phyloP scores from a whole-genome alignment of 2,113 vertebrate genomes.

The Recurvirostra avosetta region DNA sequence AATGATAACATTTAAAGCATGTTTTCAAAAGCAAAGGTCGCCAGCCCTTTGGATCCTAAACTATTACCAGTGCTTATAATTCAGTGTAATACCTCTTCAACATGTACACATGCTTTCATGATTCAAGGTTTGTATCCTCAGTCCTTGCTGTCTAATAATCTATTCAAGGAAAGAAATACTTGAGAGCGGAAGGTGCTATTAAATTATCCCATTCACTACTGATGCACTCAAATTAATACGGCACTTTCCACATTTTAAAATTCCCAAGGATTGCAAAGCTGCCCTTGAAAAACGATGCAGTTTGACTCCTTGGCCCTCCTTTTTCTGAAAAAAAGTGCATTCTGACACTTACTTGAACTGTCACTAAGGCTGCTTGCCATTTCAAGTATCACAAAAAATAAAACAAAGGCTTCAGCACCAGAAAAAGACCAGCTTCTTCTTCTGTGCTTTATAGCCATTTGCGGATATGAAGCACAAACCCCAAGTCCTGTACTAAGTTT shows the following conservation, averaged over 20 bases:
- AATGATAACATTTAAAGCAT: conserved; percentile 46
- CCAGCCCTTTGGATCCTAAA: conserved; percentile 23
- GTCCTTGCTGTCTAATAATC: conserved; percentile 37
- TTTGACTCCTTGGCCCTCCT: not conserved
- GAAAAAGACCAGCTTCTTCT: not conserved
- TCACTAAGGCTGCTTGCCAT: not conserved
- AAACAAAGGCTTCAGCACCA: not conserved
- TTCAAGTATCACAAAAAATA: conserved; percentile 8
- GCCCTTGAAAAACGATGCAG: conserved; percentile 14
- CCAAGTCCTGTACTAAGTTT: not conserved
- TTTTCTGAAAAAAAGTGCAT: not conserved
- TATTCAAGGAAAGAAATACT: conserved; percentile 50
- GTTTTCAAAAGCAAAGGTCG: conserved; percentile 51
- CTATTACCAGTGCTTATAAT: conserved; percentile 25
- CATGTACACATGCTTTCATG: not conserved
- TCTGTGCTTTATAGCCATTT: not conserved
- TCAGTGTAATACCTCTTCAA: conserved; percentile 18
- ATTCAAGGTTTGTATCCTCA: conserved; percentile 29
- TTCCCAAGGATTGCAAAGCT: not conserved
- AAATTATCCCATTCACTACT: conserved; percentile 24
- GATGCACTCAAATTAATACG: not conserved
- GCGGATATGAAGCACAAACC: not conserved
- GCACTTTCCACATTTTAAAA: conserved; percentile 37
- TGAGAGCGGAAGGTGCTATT: conserved; percentile 33
- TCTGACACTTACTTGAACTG: not conserved